Evolutionary conservation across 2,888 invertebrate genomes (phyloP).

Genomic region (Heteromyza rotundicornis): DNA sequence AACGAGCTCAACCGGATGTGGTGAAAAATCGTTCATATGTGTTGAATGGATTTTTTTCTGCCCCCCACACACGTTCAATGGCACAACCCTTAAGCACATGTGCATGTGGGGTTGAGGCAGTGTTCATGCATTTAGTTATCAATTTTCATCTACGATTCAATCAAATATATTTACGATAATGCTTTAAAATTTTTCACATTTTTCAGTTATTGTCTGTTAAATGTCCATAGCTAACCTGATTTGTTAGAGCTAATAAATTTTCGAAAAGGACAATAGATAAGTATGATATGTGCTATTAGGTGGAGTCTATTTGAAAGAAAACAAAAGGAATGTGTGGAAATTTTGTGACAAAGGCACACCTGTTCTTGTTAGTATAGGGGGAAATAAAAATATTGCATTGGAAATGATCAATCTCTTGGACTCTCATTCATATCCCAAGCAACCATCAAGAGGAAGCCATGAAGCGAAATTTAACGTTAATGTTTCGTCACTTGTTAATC

Average conservation of each 20-base stretch:
- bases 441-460: too few relatives aligned
- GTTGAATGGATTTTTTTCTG: too few relatives aligned
- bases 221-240: constrained; percentile 55
- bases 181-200: constrained; percentile 50
- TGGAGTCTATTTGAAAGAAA: too few relatives aligned
- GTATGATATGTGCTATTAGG: too few relatives aligned
- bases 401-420: too few relatives aligned
- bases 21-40: constrained; percentile 2
- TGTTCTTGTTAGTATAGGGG: too few relatives aligned
- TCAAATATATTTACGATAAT: constrained; percentile 51
- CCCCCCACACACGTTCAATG: constrained; percentile 9
- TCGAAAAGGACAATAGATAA: constrained; percentile 37
- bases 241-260: constrained; percentile 57
- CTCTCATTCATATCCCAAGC: too few relatives aligned
- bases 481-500: too few relatives aligned
- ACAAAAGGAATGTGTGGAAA: too few relatives aligned
- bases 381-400: too few relatives aligned
- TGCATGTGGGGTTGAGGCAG: constrained; percentile 16
- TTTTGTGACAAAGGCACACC: too few relatives aligned
- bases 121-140: constrained; percentile 29
- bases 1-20: constrained; percentile 39
- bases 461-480: too few relatives aligned
- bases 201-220: constrained; percentile 42
- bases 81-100: constrained; percentile 6
- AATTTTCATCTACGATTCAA: constrained; percentile 43